Conservation (phyloP, 2,888 invertebrate genomes). For the Pasiphila rectangulata region DNA sequence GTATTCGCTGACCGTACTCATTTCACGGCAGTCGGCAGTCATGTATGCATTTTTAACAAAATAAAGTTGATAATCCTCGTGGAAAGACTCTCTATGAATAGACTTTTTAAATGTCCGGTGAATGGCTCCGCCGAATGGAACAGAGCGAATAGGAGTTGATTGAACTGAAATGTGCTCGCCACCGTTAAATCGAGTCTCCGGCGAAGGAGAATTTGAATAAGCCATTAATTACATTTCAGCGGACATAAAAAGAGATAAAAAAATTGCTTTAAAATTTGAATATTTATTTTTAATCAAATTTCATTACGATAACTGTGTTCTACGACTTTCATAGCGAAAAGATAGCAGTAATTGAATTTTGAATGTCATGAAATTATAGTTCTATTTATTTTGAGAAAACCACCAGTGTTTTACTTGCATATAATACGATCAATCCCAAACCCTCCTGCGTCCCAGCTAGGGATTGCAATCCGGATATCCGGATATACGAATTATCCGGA, state of each 20-base stretch:
- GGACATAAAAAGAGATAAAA: slow-evolving; percentile 1
- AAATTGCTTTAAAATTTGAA: neutral
- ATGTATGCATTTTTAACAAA: slow-evolving; percentile 1
- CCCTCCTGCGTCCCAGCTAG: too few relatives aligned
- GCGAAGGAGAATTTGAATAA: slow-evolving; percentile 14
- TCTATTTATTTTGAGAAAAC: too few relatives aligned
- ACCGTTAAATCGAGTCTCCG: slow-evolving; percentile 23
- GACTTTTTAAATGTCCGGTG: slow-evolving; percentile 21
- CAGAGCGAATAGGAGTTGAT: slow-evolving; percentile 18
- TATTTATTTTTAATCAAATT: neutral
- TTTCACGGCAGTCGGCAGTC: neutral
- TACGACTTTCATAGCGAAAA: too few relatives aligned
- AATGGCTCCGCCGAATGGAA: slow-evolving; percentile 13
- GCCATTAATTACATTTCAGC: slow-evolving; percentile 21
- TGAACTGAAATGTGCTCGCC: slow-evolving; percentile 19
- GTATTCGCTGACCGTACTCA: neutral
- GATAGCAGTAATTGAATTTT: neutral
- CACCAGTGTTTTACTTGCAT: too few relatives aligned
- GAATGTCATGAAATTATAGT: too few relatives aligned
- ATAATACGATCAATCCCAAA: too few relatives aligned
- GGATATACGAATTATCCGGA: too few relatives aligned
- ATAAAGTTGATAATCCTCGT: neutral
- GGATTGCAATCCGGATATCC: too few relatives aligned
- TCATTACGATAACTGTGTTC: too few relatives aligned
- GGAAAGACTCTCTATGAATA: slow-evolving; percentile 1